Base-by-base conservation (phyloP, 2,113 vertebrate genomes). In the Reinhardtius hippoglossoides region DNA sequence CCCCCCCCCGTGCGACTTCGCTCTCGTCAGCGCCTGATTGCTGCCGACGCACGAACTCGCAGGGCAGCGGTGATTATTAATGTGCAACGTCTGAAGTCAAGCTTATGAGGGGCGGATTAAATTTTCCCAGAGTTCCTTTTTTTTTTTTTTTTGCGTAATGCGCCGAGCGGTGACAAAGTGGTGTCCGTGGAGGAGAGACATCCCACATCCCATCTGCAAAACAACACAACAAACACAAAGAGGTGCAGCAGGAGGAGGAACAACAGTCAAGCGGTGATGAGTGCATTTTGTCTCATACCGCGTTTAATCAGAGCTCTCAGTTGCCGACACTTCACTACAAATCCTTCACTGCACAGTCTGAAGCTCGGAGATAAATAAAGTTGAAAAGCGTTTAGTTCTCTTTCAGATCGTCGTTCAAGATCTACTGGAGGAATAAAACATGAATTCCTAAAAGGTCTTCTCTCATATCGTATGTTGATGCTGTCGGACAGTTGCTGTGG, bases 21-120 rank as follows among this genome's bases (percentile, higher is more conserved):
- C 62, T 77, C 76, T 62, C 59, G 42, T 70, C 66, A 18, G 48
- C 57, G 4, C 64, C 20, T 61, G 67, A 80, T 68, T 37, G 67
- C 81, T 69, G 86, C 63, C 23, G 42, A 73, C 61, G 21, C 23
- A 64, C 60, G 50, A 67, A 60, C 59, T 83, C 57, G 5, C 76
- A 18, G 65, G 27, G 68, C 65, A 37, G 66, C 52, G 0, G 55
- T 74, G 55, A 65, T 83, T 87, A 81, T 85, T 88, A 87, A 88
- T 85, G 84, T 83, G 80, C 72, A 75, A 67, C 87, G 78, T 83
- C 78, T 88, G 70, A 88, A 82, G 70, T 77, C 74, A 20, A 57
- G 63, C 71, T 70, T 76, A 20, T 10, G 23, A 26, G 61, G 59
- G 59, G 55, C 40, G 64, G 62, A 23, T 61, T 86, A 37, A 0